Evolutionary conservation across 2,113 vertebrate genomes (phyloP), one percentile per base, ranked within the genome.

Genomic region (Oryctolagus cuniculus): DNA sequence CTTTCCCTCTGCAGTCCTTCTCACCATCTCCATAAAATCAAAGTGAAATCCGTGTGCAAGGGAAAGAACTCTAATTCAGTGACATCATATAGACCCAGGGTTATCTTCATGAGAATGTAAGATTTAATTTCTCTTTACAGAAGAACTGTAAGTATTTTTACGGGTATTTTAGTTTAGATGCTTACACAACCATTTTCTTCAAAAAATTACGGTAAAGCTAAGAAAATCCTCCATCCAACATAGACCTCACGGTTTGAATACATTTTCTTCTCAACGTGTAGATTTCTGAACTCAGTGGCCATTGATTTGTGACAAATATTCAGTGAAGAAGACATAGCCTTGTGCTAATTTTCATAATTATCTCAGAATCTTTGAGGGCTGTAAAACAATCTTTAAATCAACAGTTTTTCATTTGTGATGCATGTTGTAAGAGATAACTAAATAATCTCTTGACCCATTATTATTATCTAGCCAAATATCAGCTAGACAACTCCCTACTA

Each of bases 11-110:
- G 31, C 93, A 95, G 92, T 74, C 70, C 75, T 95, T 82, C 93
- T 94, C 84, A 74, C 77, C 27, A 85, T 95, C 95, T 94, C 78
- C 58, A 64, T 90, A 88, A 97, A 98, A 93, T 81, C 70, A 89
- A 96, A 95, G 82, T 94, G 93, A 96, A 87, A 97, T 96, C 72
- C 91, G 8, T 61, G 82, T 75, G 53, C 38, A 87, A 66, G 38
- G 63, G 73, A 87, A 90, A 94, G 86, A 64, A 87, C 87, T 27
- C 25, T n/a, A 79, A 34, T 31, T 75, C 77, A 93, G 73, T 49
- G 78, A 63, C 89, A 89, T 87, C 7, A 67, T 6, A 11, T 64
- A 67, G 74, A 66, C 80, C 58, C 10, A 44, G 94, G 77, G 82
- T 91, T 78, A 83, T 51, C 27, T 64, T 90, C 24, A 66, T 61